Conservation (phyloP, 2,113 vertebrate species). For the Colistium nudipinnis region DNA sequence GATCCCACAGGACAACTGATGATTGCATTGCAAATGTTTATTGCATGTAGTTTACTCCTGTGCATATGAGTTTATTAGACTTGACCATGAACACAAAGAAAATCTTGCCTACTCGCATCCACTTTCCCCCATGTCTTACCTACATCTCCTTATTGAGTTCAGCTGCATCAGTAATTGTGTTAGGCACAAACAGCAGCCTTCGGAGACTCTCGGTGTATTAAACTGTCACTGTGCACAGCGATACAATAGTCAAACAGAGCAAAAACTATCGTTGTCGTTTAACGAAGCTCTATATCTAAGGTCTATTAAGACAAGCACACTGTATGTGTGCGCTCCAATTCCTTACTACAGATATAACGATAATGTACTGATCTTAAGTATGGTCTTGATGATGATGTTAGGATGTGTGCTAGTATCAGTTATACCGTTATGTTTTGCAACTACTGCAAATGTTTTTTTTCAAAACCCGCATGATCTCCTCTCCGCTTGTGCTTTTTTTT, state of each 20-base stretch:
- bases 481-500: too few species aligned
- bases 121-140: constrained; percentile 9
- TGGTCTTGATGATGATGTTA: too few species aligned
- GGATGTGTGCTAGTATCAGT: too few species aligned
- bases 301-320: too few species aligned
- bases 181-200: constrained; percentile 42
- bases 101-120: constrained; percentile 15
- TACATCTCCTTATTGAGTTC: constrained; percentile 45
- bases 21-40: constrained; percentile 45
- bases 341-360: too few species aligned
- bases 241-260: constrained; percentile 18
- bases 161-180: constrained; percentile 52
- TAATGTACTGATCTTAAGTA: too few species aligned
- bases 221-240: constrained; percentile 34
- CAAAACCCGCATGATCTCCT: too few species aligned
- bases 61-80: constrained; percentile 45
- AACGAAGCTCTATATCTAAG: constrained; percentile 36
- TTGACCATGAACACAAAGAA: constrained; percentile 48
- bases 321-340: too few species aligned
- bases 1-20: constrained; percentile 5
- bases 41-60: constrained; percentile 38
- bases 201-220: constrained; percentile 16
- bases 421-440: too few species aligned
- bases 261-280: constrained; percentile 26
- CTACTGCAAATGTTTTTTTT: too few species aligned